These are phyloP conservation scores for Semnopithecus entellus DNA, from an alignment of 2,113 vertebrate species.

Conservation along the genomic window DNA sequence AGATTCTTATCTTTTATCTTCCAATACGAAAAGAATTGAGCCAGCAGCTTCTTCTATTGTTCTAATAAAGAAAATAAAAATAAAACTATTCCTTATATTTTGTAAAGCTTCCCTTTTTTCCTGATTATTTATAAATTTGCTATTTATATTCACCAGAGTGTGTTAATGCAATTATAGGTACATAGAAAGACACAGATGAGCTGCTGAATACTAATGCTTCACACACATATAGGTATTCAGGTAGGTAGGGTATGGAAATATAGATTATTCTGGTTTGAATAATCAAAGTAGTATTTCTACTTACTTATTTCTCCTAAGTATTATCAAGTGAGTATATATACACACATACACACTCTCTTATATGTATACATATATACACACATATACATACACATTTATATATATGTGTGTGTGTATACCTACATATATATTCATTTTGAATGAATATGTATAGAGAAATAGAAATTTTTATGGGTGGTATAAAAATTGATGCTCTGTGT, in stretches of 20 bases:
- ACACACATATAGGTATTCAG: neutral
- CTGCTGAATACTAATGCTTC: neutral
- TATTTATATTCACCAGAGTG: neutral
- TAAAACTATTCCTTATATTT: neutral
- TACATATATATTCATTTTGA: neutral
- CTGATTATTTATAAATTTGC: neutral
- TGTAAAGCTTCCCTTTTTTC: neutral
- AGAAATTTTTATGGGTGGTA: neutral
- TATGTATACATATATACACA: no score
- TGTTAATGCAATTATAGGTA: neutral
- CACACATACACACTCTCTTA: no score
- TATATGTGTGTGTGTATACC: neutral
- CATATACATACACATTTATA: neutral
- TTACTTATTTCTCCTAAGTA: no score
- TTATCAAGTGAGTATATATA: no score
- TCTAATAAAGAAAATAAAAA: constrained; percentile 60
- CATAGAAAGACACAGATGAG: neutral
- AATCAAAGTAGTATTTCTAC: neutral
- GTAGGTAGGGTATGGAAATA: neutral
- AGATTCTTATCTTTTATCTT: constrained; percentile 70
- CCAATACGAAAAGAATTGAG: constrained; percentile 65
- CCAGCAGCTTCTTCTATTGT: constrained; percentile 45
- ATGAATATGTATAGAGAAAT: neutral
- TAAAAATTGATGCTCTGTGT: neutral
- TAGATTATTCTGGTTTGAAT: neutral